Base-by-base conservation (phyloP, 2,113 vertebrate species). In the Nesoenas mayeri region DNA sequence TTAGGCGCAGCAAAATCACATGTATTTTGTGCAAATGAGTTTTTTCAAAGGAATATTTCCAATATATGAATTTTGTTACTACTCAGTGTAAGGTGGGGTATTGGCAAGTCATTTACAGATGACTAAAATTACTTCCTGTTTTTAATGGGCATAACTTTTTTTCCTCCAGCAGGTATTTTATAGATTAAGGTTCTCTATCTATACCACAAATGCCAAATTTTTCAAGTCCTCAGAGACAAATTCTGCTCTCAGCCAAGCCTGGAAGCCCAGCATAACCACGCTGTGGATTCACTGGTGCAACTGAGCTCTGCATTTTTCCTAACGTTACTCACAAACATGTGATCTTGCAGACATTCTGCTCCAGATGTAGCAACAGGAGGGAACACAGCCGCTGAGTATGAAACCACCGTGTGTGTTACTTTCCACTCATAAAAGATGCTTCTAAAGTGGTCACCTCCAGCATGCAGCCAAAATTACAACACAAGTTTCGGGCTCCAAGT, bases 361-460 rank as follows among this genome's bases (percentile, higher is more conserved):
- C 93, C 92, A 94, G 93, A 97, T 94, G 95, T 67, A 96, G 95
- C 88, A 93, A 94, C 3, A 79, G 91, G 88, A 95, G 91, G 58
- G 88, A 96, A 51, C 32, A 10, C 64, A 86, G 74, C 48, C 57
- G 54, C 78, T n/a, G 66, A 91, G 56, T 84, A 91, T 19, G 65
- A 93, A 96, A 95, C 87, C 75, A 88, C 87, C 3, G 0, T 38
- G 5, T 53, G 61, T 3, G 0, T 79, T 97, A 85, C 85, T 93
- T 92, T 92, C 83, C 94, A 56, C 94, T 94, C 40, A 1, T 66
- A 88, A 89, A 95, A 85, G 29, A 42, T 2, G 2, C 54, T 66
- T 82, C 75, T 89, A 0, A 77, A 96, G 87, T 28, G 84, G 91
- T 84, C 90, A 80, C 78, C 89, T 92, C 92, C 79, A 88, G 91